A percentile compares a stretch with the other conserved stretches of the same genome.
Conservation (phyloP, 1,140 invertebrate genomes). For the Listronotus bonariensis region DNA sequence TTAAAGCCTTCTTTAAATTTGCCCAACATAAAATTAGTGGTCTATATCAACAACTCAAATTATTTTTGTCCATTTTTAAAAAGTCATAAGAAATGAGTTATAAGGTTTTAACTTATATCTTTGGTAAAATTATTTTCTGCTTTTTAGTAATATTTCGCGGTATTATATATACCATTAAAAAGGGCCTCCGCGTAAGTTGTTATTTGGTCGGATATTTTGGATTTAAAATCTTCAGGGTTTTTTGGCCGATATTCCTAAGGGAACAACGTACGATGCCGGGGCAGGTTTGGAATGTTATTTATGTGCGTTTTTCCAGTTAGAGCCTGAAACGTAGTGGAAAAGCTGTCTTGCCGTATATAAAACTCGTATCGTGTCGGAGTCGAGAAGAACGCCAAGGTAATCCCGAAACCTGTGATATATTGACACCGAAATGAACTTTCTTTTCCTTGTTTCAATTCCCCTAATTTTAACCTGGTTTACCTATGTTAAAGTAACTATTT, state of each 20-base stretch:
- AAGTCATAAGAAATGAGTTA: too few relatives aligned
- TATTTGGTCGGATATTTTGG: not conserved
- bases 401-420: constrained; percentile 19
- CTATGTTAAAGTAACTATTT: too few relatives aligned
- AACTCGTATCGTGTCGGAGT: constrained; percentile 14
- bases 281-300: constrained; percentile 15
- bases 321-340: constrained; percentile 14
- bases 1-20: too few relatives aligned
- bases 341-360: constrained; percentile 13
- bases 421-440: constrained; percentile 20
- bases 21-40: too few relatives aligned
- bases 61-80: too few relatives aligned
- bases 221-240: not conserved
- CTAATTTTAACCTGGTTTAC: not conserved
- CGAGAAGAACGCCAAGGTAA: constrained; percentile 12
- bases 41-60: too few relatives aligned
- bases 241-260: constrained; percentile 1
- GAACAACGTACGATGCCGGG: constrained; percentile 5
- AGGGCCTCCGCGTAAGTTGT: too few relatives aligned
- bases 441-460: constrained; percentile 4
- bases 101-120: too few relatives aligned
- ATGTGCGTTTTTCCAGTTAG: constrained; percentile 18
- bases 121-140: too few relatives aligned
- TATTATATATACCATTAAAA: too few relatives aligned
- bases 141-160: too few relatives aligned